phyloP scores from a whole-genome alignment of 2,888 invertebrate genomes.

The Phalera bucephala region DNA sequence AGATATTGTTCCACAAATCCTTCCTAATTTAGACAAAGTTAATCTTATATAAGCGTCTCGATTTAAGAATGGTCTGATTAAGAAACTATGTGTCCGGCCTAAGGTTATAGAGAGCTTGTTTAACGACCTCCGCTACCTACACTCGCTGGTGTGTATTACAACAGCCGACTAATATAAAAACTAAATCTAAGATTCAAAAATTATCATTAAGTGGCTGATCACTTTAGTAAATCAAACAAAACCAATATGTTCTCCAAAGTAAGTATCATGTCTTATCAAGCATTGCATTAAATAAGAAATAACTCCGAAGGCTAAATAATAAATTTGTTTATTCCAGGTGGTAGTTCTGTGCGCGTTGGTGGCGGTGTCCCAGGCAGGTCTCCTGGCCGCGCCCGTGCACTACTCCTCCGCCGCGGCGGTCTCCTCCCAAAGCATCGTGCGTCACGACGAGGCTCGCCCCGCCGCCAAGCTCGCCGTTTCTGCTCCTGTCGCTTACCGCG shows the following conservation, averaged over 20 bases:
- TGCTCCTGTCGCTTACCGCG: conserved; percentile 12
- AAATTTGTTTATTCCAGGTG: conserved; percentile 25
- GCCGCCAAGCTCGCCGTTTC: conserved; percentile 22
- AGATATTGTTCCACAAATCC: not conserved
- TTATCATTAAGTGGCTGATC: conserved; percentile 28
- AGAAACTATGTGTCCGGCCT: conserved; percentile 6
- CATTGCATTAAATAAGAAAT: too few species aligned
- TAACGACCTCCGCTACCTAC: conserved; percentile 14
- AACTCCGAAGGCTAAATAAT: too few species aligned
- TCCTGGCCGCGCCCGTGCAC: conserved; percentile 52
- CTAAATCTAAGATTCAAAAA: conserved; percentile 13
- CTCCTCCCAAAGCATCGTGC: conserved; percentile 30
- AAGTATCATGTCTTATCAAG: conserved; percentile 22
- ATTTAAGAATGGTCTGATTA: conserved; percentile 3
- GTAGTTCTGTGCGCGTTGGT: conserved; percentile 36
- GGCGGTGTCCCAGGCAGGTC: conserved; percentile 39
- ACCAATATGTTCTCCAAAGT: conserved; percentile 48
- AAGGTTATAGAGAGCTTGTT: conserved; percentile 18
- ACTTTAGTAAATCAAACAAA: conserved; percentile 25
- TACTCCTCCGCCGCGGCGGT: conserved; percentile 44
- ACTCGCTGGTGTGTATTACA: conserved; percentile 6
- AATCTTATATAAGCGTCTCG: not conserved
- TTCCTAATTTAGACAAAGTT: not conserved
- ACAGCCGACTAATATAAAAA: conserved; percentile 21
- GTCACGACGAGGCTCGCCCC: conserved; percentile 39